Evolutionary conservation across 2,888 invertebrate genomes (phyloP).

Genomic region (Meiosimyza platycephala): DNA sequence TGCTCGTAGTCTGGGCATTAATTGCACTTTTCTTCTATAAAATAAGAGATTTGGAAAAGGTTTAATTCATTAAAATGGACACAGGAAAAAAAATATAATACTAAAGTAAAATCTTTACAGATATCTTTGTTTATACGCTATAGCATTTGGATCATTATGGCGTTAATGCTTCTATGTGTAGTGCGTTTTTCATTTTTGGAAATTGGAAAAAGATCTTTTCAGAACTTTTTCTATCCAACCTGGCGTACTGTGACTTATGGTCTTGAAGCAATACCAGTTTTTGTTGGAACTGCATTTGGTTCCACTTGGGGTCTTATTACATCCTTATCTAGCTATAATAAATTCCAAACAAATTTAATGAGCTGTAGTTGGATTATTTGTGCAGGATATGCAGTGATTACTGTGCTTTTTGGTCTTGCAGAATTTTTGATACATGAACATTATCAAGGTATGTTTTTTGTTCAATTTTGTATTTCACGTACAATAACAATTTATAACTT

Average conservation of each 20-base stretch:
- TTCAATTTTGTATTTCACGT: no score
- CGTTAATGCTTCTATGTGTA: conserved; percentile 48
- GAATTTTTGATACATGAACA: conserved; percentile 77
- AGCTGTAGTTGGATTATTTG: conserved; percentile 55
- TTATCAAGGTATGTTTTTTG: conserved; percentile 38
- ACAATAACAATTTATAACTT: no score
- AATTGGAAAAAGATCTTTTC: conserved; percentile 45
- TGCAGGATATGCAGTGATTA: conserved; percentile 51
- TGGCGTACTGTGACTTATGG: conserved; percentile 11
- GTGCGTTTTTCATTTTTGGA: conserved; percentile 54
- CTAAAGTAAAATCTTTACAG: conserved; percentile 41
- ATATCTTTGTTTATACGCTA: conserved; percentile 47
- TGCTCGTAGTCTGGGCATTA: no score
- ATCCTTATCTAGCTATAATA: conserved; percentile 84
- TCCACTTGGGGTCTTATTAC: conserved; percentile 86
- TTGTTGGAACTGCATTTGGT: conserved; percentile 80
- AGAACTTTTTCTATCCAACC: conserved; percentile 39
- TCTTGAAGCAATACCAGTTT: conserved; percentile 39
- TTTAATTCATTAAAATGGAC: no score
- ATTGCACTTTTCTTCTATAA: no score
- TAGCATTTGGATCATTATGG: conserved; percentile 44
- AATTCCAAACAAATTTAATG: conserved; percentile 77
- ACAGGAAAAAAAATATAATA: no score
- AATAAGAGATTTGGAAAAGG: no score
- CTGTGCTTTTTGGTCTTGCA: conserved; percentile 71